A percentile compares a stretch with the other conserved stretches of the same genome.
These are phyloP conservation scores for Coregonus suidteri DNA, from an alignment of 2,797 vertebrate genomes.

Conservation along the genomic window DNA sequence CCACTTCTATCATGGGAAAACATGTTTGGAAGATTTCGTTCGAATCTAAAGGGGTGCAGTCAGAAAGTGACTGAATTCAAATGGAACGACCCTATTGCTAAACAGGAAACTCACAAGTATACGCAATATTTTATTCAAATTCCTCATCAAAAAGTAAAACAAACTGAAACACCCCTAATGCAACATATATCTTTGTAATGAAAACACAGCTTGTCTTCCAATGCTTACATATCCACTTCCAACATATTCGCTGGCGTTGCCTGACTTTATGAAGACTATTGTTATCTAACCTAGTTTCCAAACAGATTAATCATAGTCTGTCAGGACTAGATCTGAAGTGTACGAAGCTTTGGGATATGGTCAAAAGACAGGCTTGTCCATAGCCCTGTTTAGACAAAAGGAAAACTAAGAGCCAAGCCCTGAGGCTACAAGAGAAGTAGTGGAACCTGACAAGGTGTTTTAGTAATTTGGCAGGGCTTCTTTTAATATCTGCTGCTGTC, in stretches of 20 bases:
- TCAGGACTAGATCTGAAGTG: conserved; percentile 59
- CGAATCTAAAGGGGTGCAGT: too few species aligned
- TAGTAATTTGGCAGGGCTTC: conserved; percentile 51
- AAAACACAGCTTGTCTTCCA: conserved; percentile 6
- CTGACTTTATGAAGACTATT: conserved; percentile 66
- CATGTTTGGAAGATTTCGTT: too few species aligned
- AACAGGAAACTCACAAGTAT: background rate
- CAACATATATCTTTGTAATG: background rate
- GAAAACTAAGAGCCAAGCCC: conserved; percentile 65
- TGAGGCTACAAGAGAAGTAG: conserved; percentile 45
- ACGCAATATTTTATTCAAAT: background rate
- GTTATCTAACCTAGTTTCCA: conserved; percentile 71
- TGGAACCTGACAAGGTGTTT: conserved; percentile 54
- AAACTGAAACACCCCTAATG: background rate
- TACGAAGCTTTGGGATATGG: conserved; percentile 58
- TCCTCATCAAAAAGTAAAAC: background rate
- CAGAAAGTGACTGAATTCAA: too few species aligned
- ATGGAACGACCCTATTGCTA: background rate
- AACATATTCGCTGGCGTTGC: conserved; percentile 42
- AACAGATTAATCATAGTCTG: conserved; percentile 68
- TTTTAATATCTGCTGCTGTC: conserved; percentile 61
- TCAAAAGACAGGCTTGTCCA: conserved; percentile 68
- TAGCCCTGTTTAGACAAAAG: conserved; percentile 66
- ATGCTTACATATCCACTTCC: conserved; percentile 21
- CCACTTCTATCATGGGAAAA: too few species aligned